phyloP scores from a whole-genome alignment of 2,888 invertebrate genomes.

The Polymixis lichenea region DNA sequence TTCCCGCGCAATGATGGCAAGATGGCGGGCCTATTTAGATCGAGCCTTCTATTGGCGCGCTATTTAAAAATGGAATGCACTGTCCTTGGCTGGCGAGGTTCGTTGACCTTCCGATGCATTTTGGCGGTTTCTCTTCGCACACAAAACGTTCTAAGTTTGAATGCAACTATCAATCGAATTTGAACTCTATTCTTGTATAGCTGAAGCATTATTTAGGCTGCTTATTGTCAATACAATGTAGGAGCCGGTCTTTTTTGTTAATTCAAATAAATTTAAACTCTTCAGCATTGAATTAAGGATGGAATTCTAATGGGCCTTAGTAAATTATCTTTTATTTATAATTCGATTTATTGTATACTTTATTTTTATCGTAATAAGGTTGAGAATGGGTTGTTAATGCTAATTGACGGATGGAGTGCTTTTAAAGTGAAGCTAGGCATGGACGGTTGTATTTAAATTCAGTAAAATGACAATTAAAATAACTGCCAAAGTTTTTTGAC shows the following conservation, averaged over 20 bases:
- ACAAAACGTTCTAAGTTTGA: constrained; percentile 77
- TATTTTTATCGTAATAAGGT: constrained; percentile 63
- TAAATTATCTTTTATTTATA: constrained; percentile 67
- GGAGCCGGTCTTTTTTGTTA: constrained; percentile 68
- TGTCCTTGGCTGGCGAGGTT: constrained; percentile 89
- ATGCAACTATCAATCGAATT: constrained; percentile 67
- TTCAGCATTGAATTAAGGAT: constrained; percentile 73
- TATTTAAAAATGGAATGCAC: constrained; percentile 90
- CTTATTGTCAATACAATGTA: constrained; percentile 65
- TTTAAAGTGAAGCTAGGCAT: constrained; percentile 74
- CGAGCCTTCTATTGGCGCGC: constrained; percentile 89
- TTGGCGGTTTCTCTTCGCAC: constrained; percentile 84
- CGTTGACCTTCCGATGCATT: constrained; percentile 90
- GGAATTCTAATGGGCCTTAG: constrained; percentile 70
- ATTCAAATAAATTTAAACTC: constrained; percentile 77
- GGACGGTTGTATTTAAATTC: constrained; percentile 72
- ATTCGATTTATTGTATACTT: constrained; percentile 60
- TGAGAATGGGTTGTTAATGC: constrained; percentile 61
- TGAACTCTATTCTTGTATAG: constrained; percentile 69
- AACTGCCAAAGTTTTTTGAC: constrained; percentile 69
- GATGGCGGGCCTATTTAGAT: constrained; percentile 90
- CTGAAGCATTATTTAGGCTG: constrained; percentile 74
- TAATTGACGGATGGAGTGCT: constrained; percentile 70
- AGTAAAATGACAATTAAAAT: constrained; percentile 67
- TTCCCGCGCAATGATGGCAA: constrained; percentile 87